These are phyloP conservation scores for Cyphomyrus plagiostoma DNA, from an alignment of 2,113 vertebrate species.

Conservation along the genomic window DNA sequence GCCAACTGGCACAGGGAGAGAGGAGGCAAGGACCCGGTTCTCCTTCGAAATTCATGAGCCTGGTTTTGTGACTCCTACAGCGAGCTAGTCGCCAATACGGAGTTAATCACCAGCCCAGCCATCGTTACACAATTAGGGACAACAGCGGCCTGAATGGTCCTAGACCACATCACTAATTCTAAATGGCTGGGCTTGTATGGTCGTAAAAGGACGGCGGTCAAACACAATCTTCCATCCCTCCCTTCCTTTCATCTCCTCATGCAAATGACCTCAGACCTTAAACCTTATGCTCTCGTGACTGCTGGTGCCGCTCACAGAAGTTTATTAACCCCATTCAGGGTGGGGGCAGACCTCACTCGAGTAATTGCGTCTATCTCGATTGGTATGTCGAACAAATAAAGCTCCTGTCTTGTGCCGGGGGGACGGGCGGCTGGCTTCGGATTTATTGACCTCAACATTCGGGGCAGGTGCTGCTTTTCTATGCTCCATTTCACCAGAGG, in stretches of 20 bases:
- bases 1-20: background rate
- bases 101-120: background rate
- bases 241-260: conserved; percentile 28
- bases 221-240: background rate
- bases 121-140: conserved; percentile 7
- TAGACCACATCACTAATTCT: background rate
- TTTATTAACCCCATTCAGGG: conserved; percentile 28
- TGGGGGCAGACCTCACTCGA: conserved; percentile 26
- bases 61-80: background rate
- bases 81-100: background rate
- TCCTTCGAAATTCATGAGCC: conserved; percentile 8
- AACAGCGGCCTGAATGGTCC: background rate
- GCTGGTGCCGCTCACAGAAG: conserved; percentile 25
- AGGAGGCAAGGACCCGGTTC: background rate
- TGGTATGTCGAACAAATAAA: conserved; percentile 36
- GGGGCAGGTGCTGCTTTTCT: conserved; percentile 18
- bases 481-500: conserved; percentile 28
- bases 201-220: background rate
- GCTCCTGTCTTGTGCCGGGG: conserved; percentile 29
- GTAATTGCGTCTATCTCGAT: conserved; percentile 36
- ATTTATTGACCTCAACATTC: conserved; percentile 11
- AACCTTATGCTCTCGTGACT: conserved; percentile 29
- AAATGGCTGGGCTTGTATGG: background rate
- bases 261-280: conserved; percentile 31
- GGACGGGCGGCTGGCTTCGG: conserved; percentile 20